A percentile compares a stretch with the other conserved stretches of the same genome.
phyloP scores from a whole-genome alignment of 92 coral and sea anemone genomes.

The Umimayanthus chanpuru region DNA sequence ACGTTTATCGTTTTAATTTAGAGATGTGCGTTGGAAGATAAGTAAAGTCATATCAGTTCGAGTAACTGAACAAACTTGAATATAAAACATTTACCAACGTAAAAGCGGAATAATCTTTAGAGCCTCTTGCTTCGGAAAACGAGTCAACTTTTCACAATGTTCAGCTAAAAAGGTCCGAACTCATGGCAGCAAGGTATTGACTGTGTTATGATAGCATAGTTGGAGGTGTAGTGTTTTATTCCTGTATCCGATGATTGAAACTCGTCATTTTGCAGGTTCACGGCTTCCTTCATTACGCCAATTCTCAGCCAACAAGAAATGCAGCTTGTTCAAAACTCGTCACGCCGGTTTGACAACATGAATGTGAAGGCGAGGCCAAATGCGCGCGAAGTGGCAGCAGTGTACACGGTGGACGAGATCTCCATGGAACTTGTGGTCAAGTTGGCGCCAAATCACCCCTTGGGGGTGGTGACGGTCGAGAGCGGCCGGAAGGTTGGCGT shows the following conservation, averaged over 20 bases:
- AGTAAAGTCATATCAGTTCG: no score
- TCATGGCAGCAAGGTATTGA: not conserved
- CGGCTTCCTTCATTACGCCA: constrained; percentile 77
- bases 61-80: no score
- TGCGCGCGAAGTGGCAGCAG: constrained; percentile 99
- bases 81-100: no score
- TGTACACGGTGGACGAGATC: constrained; percentile 92
- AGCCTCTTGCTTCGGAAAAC: no score
- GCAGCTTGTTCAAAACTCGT: constrained; percentile 81
- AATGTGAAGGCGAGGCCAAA: constrained; percentile 87
- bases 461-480: constrained; percentile 91
- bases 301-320: constrained; percentile 88
- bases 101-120: no score
- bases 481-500: constrained; percentile 94
- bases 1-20: not conserved
- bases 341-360: constrained; percentile 89
- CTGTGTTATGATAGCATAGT: not conserved
- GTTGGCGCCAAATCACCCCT: constrained; percentile 88
- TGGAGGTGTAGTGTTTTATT: not conserved
- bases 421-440: constrained; percentile 98
- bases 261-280: constrained; percentile 63
- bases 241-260: not conserved
- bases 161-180: no score
- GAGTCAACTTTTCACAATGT: no score
- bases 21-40: not conserved